Base-by-base conservation (phyloP, 2,797 vertebrate genomes). In the Hippopotamyrus pictus region DNA sequence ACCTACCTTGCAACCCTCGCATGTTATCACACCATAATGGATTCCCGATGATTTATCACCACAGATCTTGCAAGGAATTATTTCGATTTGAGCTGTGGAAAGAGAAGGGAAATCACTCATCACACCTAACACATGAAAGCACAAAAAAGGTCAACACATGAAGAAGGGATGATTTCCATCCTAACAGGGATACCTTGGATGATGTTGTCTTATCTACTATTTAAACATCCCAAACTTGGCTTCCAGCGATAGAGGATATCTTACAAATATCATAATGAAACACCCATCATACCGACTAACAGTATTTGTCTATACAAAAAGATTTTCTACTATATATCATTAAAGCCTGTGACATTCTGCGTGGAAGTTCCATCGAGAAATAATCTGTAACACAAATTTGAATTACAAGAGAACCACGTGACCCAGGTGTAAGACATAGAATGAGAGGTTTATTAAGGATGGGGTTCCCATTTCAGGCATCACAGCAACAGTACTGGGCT, bases 21-120 rank as follows among this genome's bases (percentile, higher is more conserved):
- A 99, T 88, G 98, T 99, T 95, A 99, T 99, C 93, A 99, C 97
- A 83, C 98, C 98, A 92, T 99, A 99, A 96, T 99, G 98, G 96
- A 99, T 98, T 95, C 98, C 98, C 93, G 98, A 99, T 89, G 98
- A 99, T 96, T 98, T 99, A 95, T 99, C 98, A 95, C 98, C 98
- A 94, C 98, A 99, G 96, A 99, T 99, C 96, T 99, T 99, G 96
- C 98, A 99, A 94, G 98, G 98, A 95, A 99, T 99, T 96, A 98
- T 98, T 97, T 99, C 98, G 96, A 98, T 98, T 97, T 99, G 98
- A 97, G 98, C 98, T 99, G 96, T 92, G 91, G 90, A 91, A 69
- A 92, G 41, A 90, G 22, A n/a, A 84, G 46, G 73, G 7, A 48
- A 84, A 17, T 84, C 22, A 50, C 22, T 22, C 46, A 25, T 50